Evolutionary conservation across 2,888 invertebrate species (phyloP).

Genomic region (Dinocampus coccinellae): DNA sequence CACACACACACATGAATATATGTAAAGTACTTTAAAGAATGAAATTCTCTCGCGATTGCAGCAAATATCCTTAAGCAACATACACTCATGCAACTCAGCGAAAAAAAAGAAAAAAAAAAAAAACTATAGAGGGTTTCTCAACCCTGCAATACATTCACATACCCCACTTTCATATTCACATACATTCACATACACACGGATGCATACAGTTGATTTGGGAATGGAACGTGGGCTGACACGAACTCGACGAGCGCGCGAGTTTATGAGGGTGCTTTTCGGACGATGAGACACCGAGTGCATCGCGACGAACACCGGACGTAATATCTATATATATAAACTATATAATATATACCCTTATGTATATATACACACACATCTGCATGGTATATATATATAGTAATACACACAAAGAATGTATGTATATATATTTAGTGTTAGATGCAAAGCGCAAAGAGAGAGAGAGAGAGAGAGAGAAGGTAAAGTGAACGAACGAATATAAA

Average conservation of each 20-base stretch:
- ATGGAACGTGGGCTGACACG: slow-evolving; percentile 12
- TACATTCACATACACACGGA: not conserved
- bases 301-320: slow-evolving; percentile 26
- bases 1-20: too few species aligned
- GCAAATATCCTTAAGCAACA: not conserved
- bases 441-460: slow-evolving; percentile 20
- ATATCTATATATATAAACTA: slow-evolving; percentile 5
- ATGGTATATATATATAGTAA: slow-evolving; percentile 9
- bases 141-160: not conserved
- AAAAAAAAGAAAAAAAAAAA: not conserved
- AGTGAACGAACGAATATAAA: slow-evolving; percentile 9
- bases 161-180: too few species aligned
- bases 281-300: slow-evolving; percentile 30
- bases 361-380: not conserved
- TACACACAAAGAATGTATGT: not conserved
- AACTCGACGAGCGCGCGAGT: slow-evolving; percentile 23
- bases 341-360: slow-evolving; percentile 1
- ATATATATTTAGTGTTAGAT: slow-evolving; percentile 9
- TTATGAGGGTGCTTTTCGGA: slow-evolving; percentile 37
- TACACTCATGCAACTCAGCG: not conserved
- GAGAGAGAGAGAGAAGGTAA: too few species aligned
- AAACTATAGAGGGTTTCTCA: not conserved
- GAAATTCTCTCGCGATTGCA: slow-evolving; percentile 3
- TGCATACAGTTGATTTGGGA: not conserved
- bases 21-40: not conserved